These are phyloP conservation scores for Lepidurus arcticus DNA, from an alignment of 1,140 invertebrate species.

Conservation along the genomic window DNA sequence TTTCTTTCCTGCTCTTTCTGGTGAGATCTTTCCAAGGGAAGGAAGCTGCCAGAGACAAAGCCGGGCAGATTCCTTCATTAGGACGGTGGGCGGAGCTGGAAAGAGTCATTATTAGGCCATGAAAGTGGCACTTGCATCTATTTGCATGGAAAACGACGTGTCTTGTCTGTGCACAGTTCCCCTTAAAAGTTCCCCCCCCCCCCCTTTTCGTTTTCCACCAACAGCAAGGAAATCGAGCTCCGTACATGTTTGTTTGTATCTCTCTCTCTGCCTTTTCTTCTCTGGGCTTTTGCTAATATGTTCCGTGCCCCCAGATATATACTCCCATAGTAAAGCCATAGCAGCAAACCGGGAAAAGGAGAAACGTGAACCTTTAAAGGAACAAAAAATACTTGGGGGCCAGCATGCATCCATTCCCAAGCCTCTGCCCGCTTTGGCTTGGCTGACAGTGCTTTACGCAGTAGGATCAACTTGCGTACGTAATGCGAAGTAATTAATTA, in stretches of 20 bases:
- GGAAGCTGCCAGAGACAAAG: neutral
- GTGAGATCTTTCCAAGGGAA: no score
- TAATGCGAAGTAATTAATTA: conserved; percentile 17
- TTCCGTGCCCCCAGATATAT: neutral
- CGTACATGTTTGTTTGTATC: neutral
- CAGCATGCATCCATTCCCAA: conserved; percentile 10
- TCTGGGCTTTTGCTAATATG: neutral
- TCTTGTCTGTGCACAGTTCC: neutral
- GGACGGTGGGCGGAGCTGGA: neutral
- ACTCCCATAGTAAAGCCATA: neutral
- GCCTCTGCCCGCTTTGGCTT: neutral
- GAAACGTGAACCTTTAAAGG: neutral
- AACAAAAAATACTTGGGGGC: neutral
- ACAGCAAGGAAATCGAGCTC: neutral
- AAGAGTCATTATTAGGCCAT: neutral
- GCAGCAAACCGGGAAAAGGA: neutral
- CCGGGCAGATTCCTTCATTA: neutral
- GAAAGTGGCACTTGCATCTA: conserved; percentile 12
- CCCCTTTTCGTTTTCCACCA: neutral
- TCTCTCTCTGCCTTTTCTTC: neutral
- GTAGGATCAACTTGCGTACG: neutral
- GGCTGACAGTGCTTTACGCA: neutral
- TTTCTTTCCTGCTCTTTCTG: no score
- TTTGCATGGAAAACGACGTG: conserved; percentile 12
- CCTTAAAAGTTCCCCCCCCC: neutral